A percentile compares a stretch with the other conserved stretches of the same genome.
These are phyloP conservation scores for Teleopsis dalmanni DNA, from an alignment of 1,140 invertebrate species.

Conservation along the genomic window DNA sequence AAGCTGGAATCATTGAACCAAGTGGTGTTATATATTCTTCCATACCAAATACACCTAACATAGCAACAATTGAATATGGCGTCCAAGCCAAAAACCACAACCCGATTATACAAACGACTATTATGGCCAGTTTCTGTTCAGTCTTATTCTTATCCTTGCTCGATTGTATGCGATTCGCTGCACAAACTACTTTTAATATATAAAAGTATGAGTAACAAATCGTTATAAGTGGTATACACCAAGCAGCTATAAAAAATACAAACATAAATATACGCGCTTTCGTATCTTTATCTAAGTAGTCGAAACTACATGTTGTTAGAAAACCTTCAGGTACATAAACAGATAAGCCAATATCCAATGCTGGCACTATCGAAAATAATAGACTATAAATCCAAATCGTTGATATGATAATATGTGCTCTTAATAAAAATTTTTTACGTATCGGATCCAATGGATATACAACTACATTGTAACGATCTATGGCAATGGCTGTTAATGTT, in stretches of 20 bases:
- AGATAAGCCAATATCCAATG: slow-evolving; percentile 59
- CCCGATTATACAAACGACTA: slow-evolving; percentile 58
- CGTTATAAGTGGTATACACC: slow-evolving; percentile 57
- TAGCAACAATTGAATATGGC: slow-evolving; percentile 63
- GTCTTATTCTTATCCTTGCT: slow-evolving; percentile 57
- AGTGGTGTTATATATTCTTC: slow-evolving; percentile 57
- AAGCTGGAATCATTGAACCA: slow-evolving; percentile 64
- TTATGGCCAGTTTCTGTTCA: slow-evolving; percentile 58
- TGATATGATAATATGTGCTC: slow-evolving; percentile 52
- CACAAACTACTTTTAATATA: slow-evolving; percentile 58
- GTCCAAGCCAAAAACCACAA: slow-evolving; percentile 72
- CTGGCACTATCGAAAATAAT: slow-evolving; percentile 58
- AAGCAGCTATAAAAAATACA: slow-evolving; percentile 59
- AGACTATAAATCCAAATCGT: slow-evolving; percentile 65
- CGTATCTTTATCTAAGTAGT: slow-evolving; percentile 59
- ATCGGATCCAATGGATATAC: slow-evolving; percentile 60
- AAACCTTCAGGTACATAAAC: slow-evolving; percentile 71
- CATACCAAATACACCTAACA: slow-evolving; percentile 61
- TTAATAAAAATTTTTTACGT: slow-evolving; percentile 51
- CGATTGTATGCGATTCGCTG: slow-evolving; percentile 44
- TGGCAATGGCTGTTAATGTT: slow-evolving; percentile 59
- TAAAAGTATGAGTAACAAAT: slow-evolving; percentile 64
- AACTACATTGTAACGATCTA: slow-evolving; percentile 66
- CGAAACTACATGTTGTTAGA: slow-evolving; percentile 72
- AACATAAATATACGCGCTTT: slow-evolving; percentile 57